Evolutionary conservation across 2,113 vertebrate genomes (phyloP).

Genomic region (Centropus bengalensis): DNA sequence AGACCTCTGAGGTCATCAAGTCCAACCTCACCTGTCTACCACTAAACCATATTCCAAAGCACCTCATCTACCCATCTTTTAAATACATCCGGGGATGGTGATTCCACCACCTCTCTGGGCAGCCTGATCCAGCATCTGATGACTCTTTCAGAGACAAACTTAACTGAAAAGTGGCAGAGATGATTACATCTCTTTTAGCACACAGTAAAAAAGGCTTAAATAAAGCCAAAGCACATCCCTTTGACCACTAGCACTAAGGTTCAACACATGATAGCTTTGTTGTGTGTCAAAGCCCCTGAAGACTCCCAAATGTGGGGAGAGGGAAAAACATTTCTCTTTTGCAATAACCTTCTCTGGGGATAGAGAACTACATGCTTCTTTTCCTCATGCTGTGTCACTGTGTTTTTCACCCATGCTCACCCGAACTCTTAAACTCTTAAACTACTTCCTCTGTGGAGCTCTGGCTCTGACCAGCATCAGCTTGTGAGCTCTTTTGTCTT

Average conservation of each 20-base stretch:
- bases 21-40: too few relatives aligned
- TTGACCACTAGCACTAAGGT: rapidly evolving
- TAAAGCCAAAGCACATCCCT: not conserved
- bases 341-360: not conserved
- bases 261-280: not conserved
- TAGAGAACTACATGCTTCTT: not conserved
- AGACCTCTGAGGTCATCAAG: too few relatives aligned
- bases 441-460: not conserved
- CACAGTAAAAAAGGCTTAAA: not conserved
- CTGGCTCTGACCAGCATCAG: not conserved
- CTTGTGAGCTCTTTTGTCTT: not conserved
- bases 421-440: not conserved
- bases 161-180: not conserved
- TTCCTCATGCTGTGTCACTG: not conserved
- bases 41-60: too few relatives aligned
- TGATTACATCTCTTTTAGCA: not conserved
- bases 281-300: not conserved
- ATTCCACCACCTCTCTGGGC: too few relatives aligned
- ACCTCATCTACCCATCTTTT: too few relatives aligned
- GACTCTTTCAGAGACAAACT: too few relatives aligned
- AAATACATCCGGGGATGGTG: too few relatives aligned
- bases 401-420: not conserved
- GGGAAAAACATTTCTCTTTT: not conserved
- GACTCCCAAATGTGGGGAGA: not conserved
- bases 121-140: too few relatives aligned